phyloP scores from a whole-genome alignment of 2,888 invertebrate genomes.

The Ormyrus rosae region DNA sequence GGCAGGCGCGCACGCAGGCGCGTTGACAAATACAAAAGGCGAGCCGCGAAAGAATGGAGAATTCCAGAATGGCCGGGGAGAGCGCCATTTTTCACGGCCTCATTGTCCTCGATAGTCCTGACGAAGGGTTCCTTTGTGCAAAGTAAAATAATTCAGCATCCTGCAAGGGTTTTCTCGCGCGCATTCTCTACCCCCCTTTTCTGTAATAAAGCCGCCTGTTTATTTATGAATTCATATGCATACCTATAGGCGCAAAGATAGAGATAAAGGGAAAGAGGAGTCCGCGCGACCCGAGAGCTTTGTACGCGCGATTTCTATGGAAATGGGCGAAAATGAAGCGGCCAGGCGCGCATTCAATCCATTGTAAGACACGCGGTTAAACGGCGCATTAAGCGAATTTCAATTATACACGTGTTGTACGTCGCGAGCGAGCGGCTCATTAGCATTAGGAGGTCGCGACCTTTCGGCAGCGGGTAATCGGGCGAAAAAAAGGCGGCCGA shows the following conservation, averaged over 20 bases:
- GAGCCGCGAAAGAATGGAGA: constrained; percentile 59
- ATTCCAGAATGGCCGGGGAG: constrained; percentile 22
- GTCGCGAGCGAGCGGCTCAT: constrained; percentile 10
- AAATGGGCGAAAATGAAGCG: constrained; percentile 43
- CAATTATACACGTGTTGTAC: constrained; percentile 2
- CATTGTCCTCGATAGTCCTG: constrained; percentile 64
- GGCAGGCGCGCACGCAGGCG: constrained; percentile 44
- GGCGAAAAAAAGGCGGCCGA: constrained; percentile 26
- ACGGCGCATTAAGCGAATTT: constrained; percentile 35
- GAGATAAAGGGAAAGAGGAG: not conserved
- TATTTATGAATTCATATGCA: constrained; percentile 56
- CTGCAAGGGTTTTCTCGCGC: constrained; percentile 36
- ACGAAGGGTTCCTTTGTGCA: constrained; percentile 62
- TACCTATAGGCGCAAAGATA: constrained; percentile 13
- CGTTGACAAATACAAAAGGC: constrained; percentile 63
- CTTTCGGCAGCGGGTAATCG: constrained; percentile 21
- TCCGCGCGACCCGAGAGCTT: constrained; percentile 9
- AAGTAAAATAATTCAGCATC: constrained; percentile 60
- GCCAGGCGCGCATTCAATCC: constrained; percentile 12
- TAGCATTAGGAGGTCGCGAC: constrained; percentile 56
- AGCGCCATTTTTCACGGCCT: constrained; percentile 65
- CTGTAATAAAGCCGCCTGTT: constrained; percentile 54
- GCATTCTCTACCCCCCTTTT: constrained; percentile 40
- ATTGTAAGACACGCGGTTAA: constrained; percentile 13
- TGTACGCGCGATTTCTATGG: constrained; percentile 48